These are phyloP conservation scores for Nothura maculosa DNA, from an alignment of 2,797 vertebrate genomes.

Conservation along the genomic window DNA sequence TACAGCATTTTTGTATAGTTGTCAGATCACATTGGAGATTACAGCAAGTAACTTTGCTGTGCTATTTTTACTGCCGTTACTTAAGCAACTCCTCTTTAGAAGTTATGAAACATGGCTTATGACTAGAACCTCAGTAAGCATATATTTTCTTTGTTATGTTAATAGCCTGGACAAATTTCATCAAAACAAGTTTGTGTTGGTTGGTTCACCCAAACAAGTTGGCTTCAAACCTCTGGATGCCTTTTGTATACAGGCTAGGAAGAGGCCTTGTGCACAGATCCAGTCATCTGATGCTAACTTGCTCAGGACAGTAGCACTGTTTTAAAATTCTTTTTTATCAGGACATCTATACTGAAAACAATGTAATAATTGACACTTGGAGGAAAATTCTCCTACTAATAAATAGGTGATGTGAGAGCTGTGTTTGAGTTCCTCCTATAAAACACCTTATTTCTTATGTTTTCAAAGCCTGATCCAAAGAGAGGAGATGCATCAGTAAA, in stretches of 20 bases:
- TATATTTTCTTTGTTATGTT: slow-evolving; percentile 61
- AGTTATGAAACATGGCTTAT: slow-evolving; percentile 40
- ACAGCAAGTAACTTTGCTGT: not conserved
- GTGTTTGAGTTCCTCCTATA: not conserved
- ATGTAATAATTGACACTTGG: not conserved
- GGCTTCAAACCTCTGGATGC: not conserved
- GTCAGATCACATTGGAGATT: not conserved
- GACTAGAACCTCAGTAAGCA: slow-evolving; percentile 31
- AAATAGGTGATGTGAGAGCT: not conserved
- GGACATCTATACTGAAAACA: not conserved
- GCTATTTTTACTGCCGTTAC: not conserved
- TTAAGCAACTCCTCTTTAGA: slow-evolving; percentile 20
- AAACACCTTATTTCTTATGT: not conserved
- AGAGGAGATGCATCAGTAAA: not conserved
- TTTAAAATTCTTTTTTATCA: not conserved
- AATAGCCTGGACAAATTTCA: slow-evolving; percentile 46
- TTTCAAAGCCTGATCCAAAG: not conserved
- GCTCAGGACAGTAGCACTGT: not conserved
- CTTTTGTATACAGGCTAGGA: not conserved
- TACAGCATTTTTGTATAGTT: not conserved
- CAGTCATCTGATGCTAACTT: not conserved
- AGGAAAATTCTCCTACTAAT: not conserved
- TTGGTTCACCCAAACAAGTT: not conserved
- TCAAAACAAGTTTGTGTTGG: not conserved
- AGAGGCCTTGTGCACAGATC: not conserved